These are phyloP conservation scores for Festucalex cinctus DNA, from an alignment of 2,113 vertebrate genomes.

Conservation along the genomic window DNA sequence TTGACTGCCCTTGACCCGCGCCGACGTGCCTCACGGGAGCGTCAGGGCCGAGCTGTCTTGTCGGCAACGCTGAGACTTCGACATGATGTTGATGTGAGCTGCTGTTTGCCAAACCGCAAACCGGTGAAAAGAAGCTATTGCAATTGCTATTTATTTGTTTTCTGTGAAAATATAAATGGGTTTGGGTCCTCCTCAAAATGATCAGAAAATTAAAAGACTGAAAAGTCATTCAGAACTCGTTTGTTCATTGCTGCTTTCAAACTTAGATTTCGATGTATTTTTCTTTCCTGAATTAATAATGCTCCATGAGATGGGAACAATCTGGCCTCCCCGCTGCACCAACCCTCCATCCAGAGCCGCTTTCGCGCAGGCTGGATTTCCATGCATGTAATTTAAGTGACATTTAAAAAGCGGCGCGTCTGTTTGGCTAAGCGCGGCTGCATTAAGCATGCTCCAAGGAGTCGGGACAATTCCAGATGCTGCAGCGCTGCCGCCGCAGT, in stretches of 20 bases:
- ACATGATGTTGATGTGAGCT: not conserved
- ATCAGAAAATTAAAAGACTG: not conserved
- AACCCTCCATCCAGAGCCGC: conserved; percentile 21
- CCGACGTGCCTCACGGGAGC: conserved; percentile 21
- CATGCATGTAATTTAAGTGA: conserved; percentile 30
- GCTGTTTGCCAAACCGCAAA: not conserved
- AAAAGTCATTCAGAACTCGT: not conserved
- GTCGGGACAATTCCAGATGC: conserved; percentile 15
- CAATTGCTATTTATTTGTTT: not conserved
- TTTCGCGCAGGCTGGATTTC: conserved; percentile 25
- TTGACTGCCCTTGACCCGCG: conserved; percentile 19
- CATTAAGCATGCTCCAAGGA: conserved; percentile 39
- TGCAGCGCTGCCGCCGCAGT: not conserved
- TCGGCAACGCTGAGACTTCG: not conserved
- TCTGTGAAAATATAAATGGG: not conserved
- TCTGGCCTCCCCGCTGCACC: not conserved
- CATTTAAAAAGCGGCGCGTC: conserved; percentile 30
- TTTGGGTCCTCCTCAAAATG: not conserved
- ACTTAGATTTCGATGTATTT: not conserved
- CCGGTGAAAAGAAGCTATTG: not conserved
- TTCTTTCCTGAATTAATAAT: conserved; percentile 46
- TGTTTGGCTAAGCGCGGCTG: conserved; percentile 20
- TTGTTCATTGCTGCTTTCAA: not conserved
- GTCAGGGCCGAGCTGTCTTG: conserved; percentile 25
- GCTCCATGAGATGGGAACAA: conserved; percentile 33